Evolutionary conservation across 1,140 invertebrate genomes (phyloP), one percentile per base, ranked within the genome.

Genomic region (Brachionus angularis): DNA sequence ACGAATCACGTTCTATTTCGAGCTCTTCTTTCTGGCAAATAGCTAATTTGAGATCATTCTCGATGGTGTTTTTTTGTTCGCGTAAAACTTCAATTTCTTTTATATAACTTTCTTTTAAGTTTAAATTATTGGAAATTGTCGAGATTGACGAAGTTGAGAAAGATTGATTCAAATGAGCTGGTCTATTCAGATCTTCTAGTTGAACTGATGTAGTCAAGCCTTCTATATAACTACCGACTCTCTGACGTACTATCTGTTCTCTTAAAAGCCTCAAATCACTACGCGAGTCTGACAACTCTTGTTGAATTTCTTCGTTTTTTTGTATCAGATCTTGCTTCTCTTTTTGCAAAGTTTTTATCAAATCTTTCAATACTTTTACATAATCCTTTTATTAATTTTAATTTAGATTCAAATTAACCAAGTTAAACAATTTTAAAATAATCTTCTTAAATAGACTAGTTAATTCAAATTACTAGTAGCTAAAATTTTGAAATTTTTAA

Each of bases 1-100:
- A 70, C 10, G 46, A 36, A 36, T 70, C 67, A 29, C 67, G 46
- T 53, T 70, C 67, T 7, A 53, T 70, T 70, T 53, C 47, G 2
- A 44, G 8, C 31, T 70, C 67, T 27, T 70, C 67, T 70, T 52
- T 70, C 36, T 70, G 67, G 21, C 67, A 70, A 1, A 39, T 14
- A 27, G 21, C 21, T 21, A 70, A 16, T 52, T 53, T 70, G 1
- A 70, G 5, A 23, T 70, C 67, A 33, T 44, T 70, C 18, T 70
- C 67, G 31, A 70, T 16, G 1, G 21, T 16, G 18, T 5, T 67
- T 47, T 67, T 67, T 47, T 67, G 27, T n/a, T 67, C 62, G 1
- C 47, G 25, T 47, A 67, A 33, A 8, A 21, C 47, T 31, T 67
- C 62, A 8, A 67, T 67, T 67, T 67, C 29, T 29, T 47, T 46